Evolutionary conservation across 35 echinoderm and acorn worm genomes (phyloP).

Genomic region (Amphiura filiformis): DNA sequence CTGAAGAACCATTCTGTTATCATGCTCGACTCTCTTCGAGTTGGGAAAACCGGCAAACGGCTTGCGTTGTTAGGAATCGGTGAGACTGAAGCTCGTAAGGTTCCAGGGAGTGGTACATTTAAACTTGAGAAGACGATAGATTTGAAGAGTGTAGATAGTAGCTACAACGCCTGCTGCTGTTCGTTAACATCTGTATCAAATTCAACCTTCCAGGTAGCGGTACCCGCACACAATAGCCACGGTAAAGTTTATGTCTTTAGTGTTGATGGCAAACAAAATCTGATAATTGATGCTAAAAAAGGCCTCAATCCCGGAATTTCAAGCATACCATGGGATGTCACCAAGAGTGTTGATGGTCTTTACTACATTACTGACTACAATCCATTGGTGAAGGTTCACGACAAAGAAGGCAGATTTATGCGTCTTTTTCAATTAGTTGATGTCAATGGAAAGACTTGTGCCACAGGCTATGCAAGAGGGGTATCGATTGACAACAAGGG

Average conservation of each 20-base stretch:
- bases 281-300: not conserved
- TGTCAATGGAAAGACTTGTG: not conserved
- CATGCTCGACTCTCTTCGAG: too few relatives aligned
- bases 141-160: too few relatives aligned
- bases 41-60: too few relatives aligned
- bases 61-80: too few relatives aligned
- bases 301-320: not conserved
- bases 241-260: not conserved
- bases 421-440: not conserved
- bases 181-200: too few relatives aligned
- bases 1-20: too few relatives aligned
- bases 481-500: not conserved
- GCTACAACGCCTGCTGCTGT: too few relatives aligned
- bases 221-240: not conserved
- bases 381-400: not conserved
- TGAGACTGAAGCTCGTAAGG: too few relatives aligned
- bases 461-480: not conserved
- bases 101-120: too few relatives aligned
- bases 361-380: not conserved
- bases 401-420: not conserved
- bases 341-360: not conserved
- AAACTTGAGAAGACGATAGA: too few relatives aligned
- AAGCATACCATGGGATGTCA: not conserved
- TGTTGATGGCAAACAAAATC: not conserved
- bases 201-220: not conserved